These are phyloP conservation scores for Zaprionus capensis DNA, from an alignment of 1,140 invertebrate genomes.

Conservation along the genomic window DNA sequence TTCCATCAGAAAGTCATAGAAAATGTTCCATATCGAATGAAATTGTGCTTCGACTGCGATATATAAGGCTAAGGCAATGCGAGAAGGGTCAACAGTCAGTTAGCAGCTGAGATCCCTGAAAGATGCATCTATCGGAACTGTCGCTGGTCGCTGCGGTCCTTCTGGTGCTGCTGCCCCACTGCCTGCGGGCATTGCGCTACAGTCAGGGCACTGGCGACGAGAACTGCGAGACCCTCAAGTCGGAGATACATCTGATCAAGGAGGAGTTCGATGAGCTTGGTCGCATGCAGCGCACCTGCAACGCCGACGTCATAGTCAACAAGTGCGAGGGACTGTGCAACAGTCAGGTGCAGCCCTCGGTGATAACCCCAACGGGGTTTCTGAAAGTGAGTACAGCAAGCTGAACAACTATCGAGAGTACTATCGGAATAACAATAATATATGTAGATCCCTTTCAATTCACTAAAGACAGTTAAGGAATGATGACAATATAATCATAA, in stretches of 20 bases:
- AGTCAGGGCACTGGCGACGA: slow-evolving; percentile 85
- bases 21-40: slow-evolving; percentile 58
- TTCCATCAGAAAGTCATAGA: slow-evolving; percentile 63
- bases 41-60: slow-evolving; percentile 41
- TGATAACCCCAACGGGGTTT: slow-evolving; percentile 94
- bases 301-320: slow-evolving; percentile 92
- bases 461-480: neutral
- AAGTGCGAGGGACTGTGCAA: slow-evolving; percentile 96
- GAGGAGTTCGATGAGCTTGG: slow-evolving; percentile 95
- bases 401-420: neutral
- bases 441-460: no score
- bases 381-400: slow-evolving; percentile 88
- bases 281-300: slow-evolving; percentile 91
- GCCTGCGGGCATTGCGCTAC: slow-evolving; percentile 68
- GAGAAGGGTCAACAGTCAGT: slow-evolving; percentile 47
- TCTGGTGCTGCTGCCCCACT: slow-evolving; percentile 61
- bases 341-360: slow-evolving; percentile 95
- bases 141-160: slow-evolving; percentile 48
- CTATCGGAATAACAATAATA: neutral
- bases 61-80: slow-evolving; percentile 49
- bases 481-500: neutral
- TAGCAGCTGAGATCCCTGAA: slow-evolving; percentile 18
- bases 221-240: slow-evolving; percentile 91
- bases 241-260: slow-evolving; percentile 92
- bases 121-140: slow-evolving; percentile 70